Evolutionary conservation across 2,113 vertebrate species (phyloP), one percentile per base, ranked within the genome.

Genomic region (Grammomys surdaster): DNA sequence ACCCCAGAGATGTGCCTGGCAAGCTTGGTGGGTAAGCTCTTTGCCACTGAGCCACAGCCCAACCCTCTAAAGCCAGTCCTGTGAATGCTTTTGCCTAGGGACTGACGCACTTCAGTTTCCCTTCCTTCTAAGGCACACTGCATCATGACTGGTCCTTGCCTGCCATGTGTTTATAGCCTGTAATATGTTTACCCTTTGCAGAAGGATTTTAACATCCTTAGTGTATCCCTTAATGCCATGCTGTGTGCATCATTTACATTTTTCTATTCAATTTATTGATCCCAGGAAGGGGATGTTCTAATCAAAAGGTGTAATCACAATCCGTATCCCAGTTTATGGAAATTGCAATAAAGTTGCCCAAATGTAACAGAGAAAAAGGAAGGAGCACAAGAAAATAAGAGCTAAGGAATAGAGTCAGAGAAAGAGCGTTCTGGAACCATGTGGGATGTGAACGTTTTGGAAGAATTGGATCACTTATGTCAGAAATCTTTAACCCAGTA

Each of bases 381-480:
- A 80, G 78, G 94, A 92, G 7, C 54, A 56, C 19, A 63, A 91
- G 76, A 93, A 89, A 91, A 85, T 31, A 84, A 76, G 60, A 81
- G 56, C n/a, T 77, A 94, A 81, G 92, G 80, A 93, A 9, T 31
- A n/a, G 63, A 36, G 3, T 76, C 51, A 70, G 87, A 80, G 73
- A 91, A 93, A 75, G 84, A 91, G 5, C 84, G 40, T 51, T 58
- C 92, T 36, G 4, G 28, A 90, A 85, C 51, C 54, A 36, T 17
- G 17, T 72, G 46, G 82, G 58, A 46, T 40, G 2, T 67, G 72
- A 81, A 85, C 69, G n/a, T 48, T 85, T 67, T 31, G 3, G 13
- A 96, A 90, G 77, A 95, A 90, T 92, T 89, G 89, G 81, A 54
- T 88, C n/a, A 81, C 3, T 70, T 36, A 4, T 88, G 36, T 70